phyloP scores from a whole-genome alignment of 1,140 invertebrate genomes.

The Yoshiicerus persimilis region DNA sequence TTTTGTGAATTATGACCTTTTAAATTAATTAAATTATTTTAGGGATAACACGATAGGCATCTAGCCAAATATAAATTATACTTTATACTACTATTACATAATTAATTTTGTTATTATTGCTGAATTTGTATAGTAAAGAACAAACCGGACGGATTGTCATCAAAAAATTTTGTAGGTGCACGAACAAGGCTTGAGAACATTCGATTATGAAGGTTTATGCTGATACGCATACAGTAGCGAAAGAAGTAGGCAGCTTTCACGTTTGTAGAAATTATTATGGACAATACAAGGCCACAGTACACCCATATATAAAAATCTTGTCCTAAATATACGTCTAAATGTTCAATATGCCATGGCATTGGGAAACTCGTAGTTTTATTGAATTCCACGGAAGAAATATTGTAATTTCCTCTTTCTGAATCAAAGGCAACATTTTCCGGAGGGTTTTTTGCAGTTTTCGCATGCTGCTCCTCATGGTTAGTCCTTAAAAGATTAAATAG shows the following conservation, averaged over 20 bases:
- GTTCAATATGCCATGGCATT: neutral
- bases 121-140: no score
- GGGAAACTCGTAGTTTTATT: neutral
- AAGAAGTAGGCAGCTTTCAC: conserved; percentile 67
- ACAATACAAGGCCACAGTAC: conserved; percentile 33
- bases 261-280: conserved; percentile 25
- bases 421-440: neutral
- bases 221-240: conserved; percentile 78
- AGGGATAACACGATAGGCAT: no score
- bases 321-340: neutral
- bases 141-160: conserved; percentile 71
- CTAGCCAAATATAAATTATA: no score
- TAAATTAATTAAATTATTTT: no score
- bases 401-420: neutral
- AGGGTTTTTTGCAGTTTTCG: neutral
- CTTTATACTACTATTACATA: no score
- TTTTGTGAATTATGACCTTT: no score
- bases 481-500: neutral
- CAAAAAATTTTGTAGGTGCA: conserved; percentile 85
- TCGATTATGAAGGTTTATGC: conserved; percentile 74
- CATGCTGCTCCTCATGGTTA: neutral
- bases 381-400: neutral
- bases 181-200: conserved; percentile 74
- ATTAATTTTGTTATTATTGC: no score
- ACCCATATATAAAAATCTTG: conserved; percentile 44